phyloP scores from a whole-genome alignment of 2,797 vertebrate species.

The Cetoscarus ocellatus region DNA sequence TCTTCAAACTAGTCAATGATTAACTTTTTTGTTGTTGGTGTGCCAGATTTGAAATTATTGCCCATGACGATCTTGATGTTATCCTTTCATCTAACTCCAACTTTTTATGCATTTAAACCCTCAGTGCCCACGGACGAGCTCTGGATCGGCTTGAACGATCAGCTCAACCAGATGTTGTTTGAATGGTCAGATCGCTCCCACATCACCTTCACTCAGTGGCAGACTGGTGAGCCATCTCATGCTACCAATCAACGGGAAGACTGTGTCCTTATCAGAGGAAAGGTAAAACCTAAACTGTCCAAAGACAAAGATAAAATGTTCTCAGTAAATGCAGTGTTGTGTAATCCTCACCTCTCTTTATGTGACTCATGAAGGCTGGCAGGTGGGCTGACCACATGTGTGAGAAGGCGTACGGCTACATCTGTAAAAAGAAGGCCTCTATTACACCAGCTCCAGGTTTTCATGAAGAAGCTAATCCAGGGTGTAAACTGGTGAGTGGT shows the following conservation, averaged over 20 bases:
- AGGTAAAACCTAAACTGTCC: slow-evolving; percentile 77
- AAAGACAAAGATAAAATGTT: background rate
- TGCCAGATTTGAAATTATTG: no score
- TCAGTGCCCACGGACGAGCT: slow-evolving; percentile 87
- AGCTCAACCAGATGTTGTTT: slow-evolving; percentile 91
- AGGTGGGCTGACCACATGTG: slow-evolving; percentile 92
- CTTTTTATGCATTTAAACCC: slow-evolving; percentile 25
- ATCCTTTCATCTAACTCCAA: background rate
- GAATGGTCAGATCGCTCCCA: slow-evolving; percentile 93
- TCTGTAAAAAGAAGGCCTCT: slow-evolving; percentile 92
- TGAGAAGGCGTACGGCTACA: slow-evolving; percentile 87
- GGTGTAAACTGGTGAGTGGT: slow-evolving; percentile 89
- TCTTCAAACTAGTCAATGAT: no score
- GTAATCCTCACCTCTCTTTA: background rate
- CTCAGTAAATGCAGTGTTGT: background rate
- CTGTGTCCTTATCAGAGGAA: slow-evolving; percentile 92
- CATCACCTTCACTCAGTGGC: slow-evolving; percentile 92
- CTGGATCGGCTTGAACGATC: slow-evolving; percentile 96
- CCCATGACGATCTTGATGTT: no score
- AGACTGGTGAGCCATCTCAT: slow-evolving; percentile 92
- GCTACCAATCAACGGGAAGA: slow-evolving; percentile 90
- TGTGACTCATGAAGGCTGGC: slow-evolving; percentile 83
- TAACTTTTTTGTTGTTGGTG: no score
- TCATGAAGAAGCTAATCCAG: slow-evolving; percentile 72
- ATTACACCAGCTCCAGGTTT: slow-evolving; percentile 61